phyloP scores from a whole-genome alignment of 1,140 invertebrate species.

The Zeugodacus cucurbitae region DNA sequence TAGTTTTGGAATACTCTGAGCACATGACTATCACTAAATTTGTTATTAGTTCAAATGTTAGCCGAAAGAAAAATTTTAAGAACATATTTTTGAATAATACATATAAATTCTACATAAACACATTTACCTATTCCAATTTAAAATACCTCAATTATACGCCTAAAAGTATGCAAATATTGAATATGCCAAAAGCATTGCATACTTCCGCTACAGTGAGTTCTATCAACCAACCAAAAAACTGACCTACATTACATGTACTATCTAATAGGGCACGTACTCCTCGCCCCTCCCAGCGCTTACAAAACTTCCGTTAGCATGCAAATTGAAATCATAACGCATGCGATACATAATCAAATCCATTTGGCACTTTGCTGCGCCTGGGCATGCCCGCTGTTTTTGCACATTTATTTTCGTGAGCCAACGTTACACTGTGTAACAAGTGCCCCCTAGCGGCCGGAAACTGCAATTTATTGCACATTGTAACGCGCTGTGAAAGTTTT shows the following conservation, averaged over 20 bases:
- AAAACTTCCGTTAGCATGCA: not conserved
- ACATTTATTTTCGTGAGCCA: not conserved
- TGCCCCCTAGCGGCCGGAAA: constrained; percentile 14
- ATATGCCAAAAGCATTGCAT: not conserved
- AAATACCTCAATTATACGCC: not conserved
- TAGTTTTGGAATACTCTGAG: too few species aligned
- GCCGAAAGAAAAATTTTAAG: too few species aligned
- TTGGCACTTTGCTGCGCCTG: not conserved
- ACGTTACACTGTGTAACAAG: not conserved
- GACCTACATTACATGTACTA: not conserved
- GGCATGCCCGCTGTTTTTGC: not conserved
- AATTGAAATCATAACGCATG: not conserved
- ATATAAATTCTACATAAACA: too few species aligned
- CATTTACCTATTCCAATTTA: not conserved
- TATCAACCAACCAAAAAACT: not conserved
- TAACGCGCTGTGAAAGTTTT: not conserved
- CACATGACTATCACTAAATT: too few species aligned
- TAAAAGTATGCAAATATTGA: not conserved
- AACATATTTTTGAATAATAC: too few species aligned
- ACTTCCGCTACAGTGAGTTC: not conserved
- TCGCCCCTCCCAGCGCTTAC: not conserved
- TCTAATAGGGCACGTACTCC: not conserved
- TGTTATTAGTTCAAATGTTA: too few species aligned
- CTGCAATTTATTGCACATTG: constrained; percentile 21
- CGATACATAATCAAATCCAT: constrained; percentile 14